Conservation (phyloP, 2,113 vertebrate species). For the Carettochelys insculpta region DNA sequence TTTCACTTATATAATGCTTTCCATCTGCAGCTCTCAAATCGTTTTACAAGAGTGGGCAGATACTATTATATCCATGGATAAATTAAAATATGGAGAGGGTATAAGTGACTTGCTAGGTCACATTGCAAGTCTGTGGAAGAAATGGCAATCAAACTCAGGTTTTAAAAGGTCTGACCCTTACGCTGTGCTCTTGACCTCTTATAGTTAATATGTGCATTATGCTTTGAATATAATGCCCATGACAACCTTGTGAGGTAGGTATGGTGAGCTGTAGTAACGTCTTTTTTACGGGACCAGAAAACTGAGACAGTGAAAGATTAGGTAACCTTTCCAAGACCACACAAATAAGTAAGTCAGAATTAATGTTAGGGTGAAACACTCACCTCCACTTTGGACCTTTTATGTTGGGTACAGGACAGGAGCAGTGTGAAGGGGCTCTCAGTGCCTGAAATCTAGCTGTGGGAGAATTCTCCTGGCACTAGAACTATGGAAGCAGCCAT, state of each 20-base stretch:
- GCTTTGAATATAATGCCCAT: slow-evolving; percentile 18
- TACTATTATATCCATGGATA: slow-evolving; percentile 36
- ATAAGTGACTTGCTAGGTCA: slow-evolving; percentile 44
- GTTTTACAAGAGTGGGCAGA: slow-evolving; percentile 29
- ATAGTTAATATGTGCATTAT: neutral
- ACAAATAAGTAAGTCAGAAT: neutral
- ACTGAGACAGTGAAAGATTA: neutral
- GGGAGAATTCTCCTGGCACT: neutral
- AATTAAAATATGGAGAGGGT: slow-evolving; percentile 23
- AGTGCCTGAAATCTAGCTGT: neutral
- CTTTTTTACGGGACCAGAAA: slow-evolving; percentile 19
- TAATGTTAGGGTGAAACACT: neutral
- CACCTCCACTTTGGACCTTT: neutral
- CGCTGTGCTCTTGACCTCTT: slow-evolving; percentile 29
- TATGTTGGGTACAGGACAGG: neutral
- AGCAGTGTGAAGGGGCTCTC: neutral
- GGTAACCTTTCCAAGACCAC: neutral
- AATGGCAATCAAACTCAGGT: neutral
- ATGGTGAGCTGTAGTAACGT: neutral
- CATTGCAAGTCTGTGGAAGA: slow-evolving; percentile 46
- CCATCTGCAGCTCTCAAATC: slow-evolving; percentile 23
- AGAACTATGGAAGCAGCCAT: neutral
- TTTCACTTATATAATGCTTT: slow-evolving; percentile 48
- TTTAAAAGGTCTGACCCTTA: slow-evolving; percentile 25
- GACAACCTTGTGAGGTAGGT: neutral